phyloP scores from a whole-genome alignment of 2,113 vertebrate species.

The Vulpes ferrilata region DNA sequence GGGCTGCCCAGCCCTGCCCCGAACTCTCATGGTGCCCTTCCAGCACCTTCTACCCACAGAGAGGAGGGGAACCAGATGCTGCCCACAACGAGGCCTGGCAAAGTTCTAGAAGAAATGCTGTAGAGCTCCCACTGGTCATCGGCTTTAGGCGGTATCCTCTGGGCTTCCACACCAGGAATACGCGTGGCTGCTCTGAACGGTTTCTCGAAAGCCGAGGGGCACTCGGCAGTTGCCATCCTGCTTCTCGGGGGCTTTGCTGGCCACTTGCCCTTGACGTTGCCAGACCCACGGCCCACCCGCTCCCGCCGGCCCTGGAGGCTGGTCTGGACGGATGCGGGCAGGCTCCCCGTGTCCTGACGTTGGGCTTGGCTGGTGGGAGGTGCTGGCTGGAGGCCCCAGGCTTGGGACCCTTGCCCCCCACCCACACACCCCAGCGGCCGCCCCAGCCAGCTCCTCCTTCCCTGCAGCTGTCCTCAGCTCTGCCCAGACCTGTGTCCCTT shows the following conservation, averaged over 20 bases:
- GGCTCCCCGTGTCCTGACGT: accelerated
- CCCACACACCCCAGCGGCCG: accelerated
- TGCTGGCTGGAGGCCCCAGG: too few species aligned
- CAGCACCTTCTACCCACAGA: accelerated
- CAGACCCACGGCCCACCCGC: accelerated
- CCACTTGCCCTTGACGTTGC: accelerated
- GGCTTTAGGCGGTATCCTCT: neutral
- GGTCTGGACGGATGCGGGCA: accelerated
- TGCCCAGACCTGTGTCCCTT: neutral
- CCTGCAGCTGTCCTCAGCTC: too few species aligned
- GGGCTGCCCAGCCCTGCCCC: neutral
- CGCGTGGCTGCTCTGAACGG: accelerated
- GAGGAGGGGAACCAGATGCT: neutral
- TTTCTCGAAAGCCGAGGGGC: accelerated
- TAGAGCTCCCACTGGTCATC: neutral
- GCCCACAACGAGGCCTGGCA: accelerated
- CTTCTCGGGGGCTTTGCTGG: neutral
- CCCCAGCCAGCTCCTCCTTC: neutral
- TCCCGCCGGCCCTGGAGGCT: accelerated
- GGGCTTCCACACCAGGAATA: accelerated
- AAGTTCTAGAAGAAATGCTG: neutral
- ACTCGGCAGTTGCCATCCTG: neutral
- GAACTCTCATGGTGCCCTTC: accelerated
- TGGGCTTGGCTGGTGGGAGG: neutral
- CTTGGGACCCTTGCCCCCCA: neutral